Base-by-base conservation (phyloP, 2,113 vertebrate genomes). In the Electrona antarctica region DNA sequence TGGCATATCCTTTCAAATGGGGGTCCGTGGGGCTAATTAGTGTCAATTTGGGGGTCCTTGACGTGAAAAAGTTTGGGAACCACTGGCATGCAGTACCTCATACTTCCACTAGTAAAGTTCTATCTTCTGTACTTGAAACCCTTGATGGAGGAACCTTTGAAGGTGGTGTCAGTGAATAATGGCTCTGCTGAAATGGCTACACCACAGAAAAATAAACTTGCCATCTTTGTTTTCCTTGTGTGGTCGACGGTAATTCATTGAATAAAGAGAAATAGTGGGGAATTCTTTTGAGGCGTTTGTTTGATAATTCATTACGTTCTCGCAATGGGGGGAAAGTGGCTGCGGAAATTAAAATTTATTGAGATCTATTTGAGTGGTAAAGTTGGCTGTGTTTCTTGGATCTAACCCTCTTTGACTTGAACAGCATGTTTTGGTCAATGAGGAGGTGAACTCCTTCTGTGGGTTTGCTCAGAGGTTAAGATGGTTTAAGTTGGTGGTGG, bases 331-430 rank as follows among this genome's bases (percentile, higher is more conserved):
- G 69, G 60, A 86, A 92, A 91, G 91, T 88, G 80, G 87, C 85
- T 85, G 71, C 77, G 87, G 90, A 92, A 91, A 90, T 89, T 82
- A 83, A 87, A 85, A 92, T 92, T 73, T 90, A 92, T 91, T 89
- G 83, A 90, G 89, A 91, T 91, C 79, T 89, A 85, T 91, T 92
- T 90, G 79, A 77, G 90, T 69, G 89, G 91, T 90, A 81, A 84
- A 76, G 83, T 60, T 87, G 86, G 80, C 86, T 75, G 86, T 82
- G 72, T 89, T 83, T 90, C 85, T 88, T 85, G 83, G 80, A 87
- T 61, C 29, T 13, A 63, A 73, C 61, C 52, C 60, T 70, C 79
- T 77, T 83, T 46, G 66, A 83, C 76, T 69, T 13, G 57, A 79
- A 69, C 54, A 66, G 73, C 70, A 80, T 80, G 69, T 75, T 83